These are phyloP conservation scores for Camponotus fellah DNA, from an alignment of 2,888 invertebrate genomes.

Conservation along the genomic window DNA sequence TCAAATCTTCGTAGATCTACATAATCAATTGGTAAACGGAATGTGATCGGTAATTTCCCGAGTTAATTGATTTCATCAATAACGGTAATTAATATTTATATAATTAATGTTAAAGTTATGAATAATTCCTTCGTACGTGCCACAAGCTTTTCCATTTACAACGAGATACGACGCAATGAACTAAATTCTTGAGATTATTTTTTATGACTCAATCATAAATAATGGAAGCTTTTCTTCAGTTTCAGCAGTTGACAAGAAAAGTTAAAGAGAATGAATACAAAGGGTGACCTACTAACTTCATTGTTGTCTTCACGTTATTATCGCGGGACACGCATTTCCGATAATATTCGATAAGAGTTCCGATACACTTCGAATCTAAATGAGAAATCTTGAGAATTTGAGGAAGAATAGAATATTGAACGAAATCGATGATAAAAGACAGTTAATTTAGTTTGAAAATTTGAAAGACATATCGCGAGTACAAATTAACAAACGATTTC, in stretches of 20 bases:
- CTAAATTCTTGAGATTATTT: background rate
- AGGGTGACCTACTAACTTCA: background rate
- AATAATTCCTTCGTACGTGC: background rate
- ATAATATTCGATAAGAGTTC: conserved; percentile 52
- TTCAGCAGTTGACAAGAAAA: conserved; percentile 5
- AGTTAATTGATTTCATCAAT: background rate
- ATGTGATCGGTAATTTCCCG: background rate
- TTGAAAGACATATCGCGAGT: background rate
- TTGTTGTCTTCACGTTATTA: conserved; percentile 45
- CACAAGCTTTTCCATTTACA: background rate
- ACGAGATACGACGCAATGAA: background rate
- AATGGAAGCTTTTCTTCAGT: background rate
- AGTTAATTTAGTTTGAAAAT: background rate
- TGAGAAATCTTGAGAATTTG: conserved; percentile 49
- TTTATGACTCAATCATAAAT: background rate
- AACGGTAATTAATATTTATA: background rate
- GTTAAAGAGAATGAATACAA: conserved; percentile 19
- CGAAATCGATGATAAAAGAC: background rate
- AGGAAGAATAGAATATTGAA: background rate
- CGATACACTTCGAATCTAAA: conserved; percentile 56
- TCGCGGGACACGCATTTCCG: conserved; percentile 43
- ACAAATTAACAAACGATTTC: background rate
- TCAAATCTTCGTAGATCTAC: too few species aligned
- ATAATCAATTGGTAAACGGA: background rate
- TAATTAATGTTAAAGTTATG: background rate